Base-by-base conservation (phyloP, 1,140 invertebrate genomes). In the Zaprionus lachaisei region DNA sequence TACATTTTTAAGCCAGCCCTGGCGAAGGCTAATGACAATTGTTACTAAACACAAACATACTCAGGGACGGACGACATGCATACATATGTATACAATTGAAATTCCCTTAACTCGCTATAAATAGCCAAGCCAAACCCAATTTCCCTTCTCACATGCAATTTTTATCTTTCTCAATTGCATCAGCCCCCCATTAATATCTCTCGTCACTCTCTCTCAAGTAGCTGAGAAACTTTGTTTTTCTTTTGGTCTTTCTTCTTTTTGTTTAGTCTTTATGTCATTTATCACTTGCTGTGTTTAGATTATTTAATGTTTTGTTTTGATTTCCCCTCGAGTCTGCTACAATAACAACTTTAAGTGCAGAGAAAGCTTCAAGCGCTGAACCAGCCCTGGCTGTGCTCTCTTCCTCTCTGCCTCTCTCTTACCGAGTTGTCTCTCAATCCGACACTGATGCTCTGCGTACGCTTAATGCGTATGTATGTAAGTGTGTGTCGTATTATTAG, bases 241-340 rank as follows among this genome's bases (percentile, higher is more conserved):
- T 57, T 64, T 24, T 28, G 54, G 17, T 74, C 55, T 74, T 24
- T 22, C 31, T 60, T 51, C 22, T 81, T 65, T 20, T 34, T 60
- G 24, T 64, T 47, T 65, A 60, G 54, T 71, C 81, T 86, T 86
- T 64, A 72, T 85, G 72, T 82, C 83, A 80, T 86, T 66, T 80
- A 85, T 85, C 76, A 86, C 58, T 20, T 24, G 56, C 41, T 85
- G 80, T 82, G 80, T 82, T 85, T 86, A 79, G 51, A 68, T 73
- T 47, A 86, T 77, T 51, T 73, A 80, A 86, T 83, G 76, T 85
- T 86, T 83, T 71, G 67, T 71, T 71, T 75, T 54, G 65, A 24
- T n/a, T 66, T 41, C 31, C n/a, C n/a, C n/a, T 17, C n/a, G n/a
- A 17, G n/a, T 17, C 64, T 54, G 22, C 24, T 51, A 28, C 71